Evolutionary conservation across 2,113 vertebrate species (phyloP).

Genomic region (Nesoenas mayeri): DNA sequence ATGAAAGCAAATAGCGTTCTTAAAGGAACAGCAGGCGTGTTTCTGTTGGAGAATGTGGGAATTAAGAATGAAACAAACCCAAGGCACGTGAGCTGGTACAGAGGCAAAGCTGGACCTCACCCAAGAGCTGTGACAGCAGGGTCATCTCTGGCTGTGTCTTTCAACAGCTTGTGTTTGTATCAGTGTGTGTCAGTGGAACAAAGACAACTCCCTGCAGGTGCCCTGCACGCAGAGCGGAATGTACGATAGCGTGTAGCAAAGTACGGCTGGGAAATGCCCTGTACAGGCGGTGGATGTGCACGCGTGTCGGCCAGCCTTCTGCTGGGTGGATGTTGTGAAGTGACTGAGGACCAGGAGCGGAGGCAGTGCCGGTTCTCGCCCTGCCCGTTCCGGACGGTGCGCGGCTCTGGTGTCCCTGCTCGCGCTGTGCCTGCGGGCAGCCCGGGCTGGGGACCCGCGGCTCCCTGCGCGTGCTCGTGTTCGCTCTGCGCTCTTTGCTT

Average conservation of each 20-base stretch:
- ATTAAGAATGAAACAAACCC: neutral
- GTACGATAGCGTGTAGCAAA: neutral
- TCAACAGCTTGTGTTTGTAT: neutral
- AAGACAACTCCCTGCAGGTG: neutral
- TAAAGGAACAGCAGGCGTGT: neutral
- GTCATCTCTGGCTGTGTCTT: neutral
- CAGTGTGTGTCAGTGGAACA: neutral
- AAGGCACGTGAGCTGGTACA: neutral
- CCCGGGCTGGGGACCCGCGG: neutral
- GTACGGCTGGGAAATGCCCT: neutral
- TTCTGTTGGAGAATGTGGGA: neutral
- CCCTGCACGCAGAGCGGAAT: neutral
- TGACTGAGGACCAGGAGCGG: neutral
- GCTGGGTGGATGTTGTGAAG: neutral
- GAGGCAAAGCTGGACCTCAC: neutral
- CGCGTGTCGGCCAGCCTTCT: neutral
- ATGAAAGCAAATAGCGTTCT: neutral
- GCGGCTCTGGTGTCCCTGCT: neutral
- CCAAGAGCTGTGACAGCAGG: neutral
- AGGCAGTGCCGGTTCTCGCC: neutral
- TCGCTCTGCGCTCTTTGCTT: neutral
- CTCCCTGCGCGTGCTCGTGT: neutral
- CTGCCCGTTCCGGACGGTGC: neutral
- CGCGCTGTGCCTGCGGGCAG: neutral
- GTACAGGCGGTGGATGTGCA: rapidly evolving